These are phyloP conservation scores for Oscheius sp. DNA, from an alignment of 2,888 invertebrate genomes.

Conservation along the genomic window DNA sequence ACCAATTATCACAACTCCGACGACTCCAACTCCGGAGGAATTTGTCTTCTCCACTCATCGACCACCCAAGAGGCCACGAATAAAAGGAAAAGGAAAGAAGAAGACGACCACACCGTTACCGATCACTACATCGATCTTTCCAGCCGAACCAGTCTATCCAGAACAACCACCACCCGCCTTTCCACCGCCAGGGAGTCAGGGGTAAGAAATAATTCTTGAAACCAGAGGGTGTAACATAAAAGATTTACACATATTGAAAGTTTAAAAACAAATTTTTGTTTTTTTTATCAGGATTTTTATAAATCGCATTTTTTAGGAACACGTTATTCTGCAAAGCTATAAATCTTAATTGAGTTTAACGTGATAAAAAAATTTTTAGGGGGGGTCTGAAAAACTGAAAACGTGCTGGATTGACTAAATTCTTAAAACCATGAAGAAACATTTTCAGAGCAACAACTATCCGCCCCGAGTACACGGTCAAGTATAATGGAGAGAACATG, in stretches of 20 bases:
- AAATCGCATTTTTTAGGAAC: not conserved
- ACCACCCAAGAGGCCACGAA: constrained; percentile 40
- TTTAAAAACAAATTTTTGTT: too few species aligned
- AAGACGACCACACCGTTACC: constrained; percentile 8
- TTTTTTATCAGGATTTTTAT: too few species aligned
- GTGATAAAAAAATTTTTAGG: too few species aligned
- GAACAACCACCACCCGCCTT: constrained; percentile 1
- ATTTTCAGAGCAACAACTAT: constrained; percentile 15
- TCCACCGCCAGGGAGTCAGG: constrained; percentile 5
- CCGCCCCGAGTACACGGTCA: constrained; percentile 44
- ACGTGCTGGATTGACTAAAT: too few species aligned
- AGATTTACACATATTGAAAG: too few species aligned
- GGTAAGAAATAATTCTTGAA: not conserved
- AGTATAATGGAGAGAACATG: constrained; percentile 48
- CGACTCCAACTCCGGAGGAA: constrained; percentile 42
- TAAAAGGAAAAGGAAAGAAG: constrained; percentile 28
- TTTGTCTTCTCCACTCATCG: constrained; percentile 49
- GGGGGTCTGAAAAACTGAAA: too few species aligned
- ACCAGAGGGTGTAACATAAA: too few species aligned
- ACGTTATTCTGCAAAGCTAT: too few species aligned
- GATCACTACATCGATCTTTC: not conserved
- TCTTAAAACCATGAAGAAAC: not conserved
- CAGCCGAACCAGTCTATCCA: not conserved
- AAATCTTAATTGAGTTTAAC: too few species aligned
- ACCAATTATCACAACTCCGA: constrained; percentile 35